Percentiles rank a stretch among this genome's conserved stretches.
Conservation (phyloP, 92 coral and sea anemone genomes). For the Palythoa grandis region DNA sequence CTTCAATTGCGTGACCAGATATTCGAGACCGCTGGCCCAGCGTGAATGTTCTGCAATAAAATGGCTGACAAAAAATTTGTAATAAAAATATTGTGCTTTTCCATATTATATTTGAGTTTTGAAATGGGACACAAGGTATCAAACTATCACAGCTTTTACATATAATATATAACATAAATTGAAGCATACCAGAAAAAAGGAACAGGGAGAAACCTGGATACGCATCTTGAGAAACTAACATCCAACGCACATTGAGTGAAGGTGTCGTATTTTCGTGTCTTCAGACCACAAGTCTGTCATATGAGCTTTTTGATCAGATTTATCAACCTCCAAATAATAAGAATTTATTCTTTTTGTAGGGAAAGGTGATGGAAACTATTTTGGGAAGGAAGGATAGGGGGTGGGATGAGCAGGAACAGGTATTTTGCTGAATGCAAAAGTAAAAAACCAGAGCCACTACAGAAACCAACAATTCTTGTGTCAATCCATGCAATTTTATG, state of each 20-base stretch:
- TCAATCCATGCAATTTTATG: not conserved
- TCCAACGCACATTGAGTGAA: not conserved
- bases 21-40: too few relatives aligned
- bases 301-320: constrained; percentile 2
- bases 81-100: not conserved
- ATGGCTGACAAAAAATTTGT: not conserved
- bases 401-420: not conserved
- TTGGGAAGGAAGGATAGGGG: not conserved
- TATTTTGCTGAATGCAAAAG: not conserved
- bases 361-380: not conserved
- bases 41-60: not conserved
- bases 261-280: constrained; percentile 26
- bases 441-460: not conserved
- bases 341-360: not conserved
- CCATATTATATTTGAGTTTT: not conserved
- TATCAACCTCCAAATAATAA: constrained; percentile 15
- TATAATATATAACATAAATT: not conserved
- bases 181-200: not conserved
- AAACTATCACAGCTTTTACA: not conserved
- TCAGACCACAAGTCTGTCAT: constrained; percentile 26
- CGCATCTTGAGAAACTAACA: not conserved
- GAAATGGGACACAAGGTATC: not conserved
- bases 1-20: constrained; percentile 55
- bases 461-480: not conserved
- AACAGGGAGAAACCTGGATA: not conserved